phyloP scores from a whole-genome alignment of 2,888 invertebrate species.

The Trichogramma dendrolimi region DNA sequence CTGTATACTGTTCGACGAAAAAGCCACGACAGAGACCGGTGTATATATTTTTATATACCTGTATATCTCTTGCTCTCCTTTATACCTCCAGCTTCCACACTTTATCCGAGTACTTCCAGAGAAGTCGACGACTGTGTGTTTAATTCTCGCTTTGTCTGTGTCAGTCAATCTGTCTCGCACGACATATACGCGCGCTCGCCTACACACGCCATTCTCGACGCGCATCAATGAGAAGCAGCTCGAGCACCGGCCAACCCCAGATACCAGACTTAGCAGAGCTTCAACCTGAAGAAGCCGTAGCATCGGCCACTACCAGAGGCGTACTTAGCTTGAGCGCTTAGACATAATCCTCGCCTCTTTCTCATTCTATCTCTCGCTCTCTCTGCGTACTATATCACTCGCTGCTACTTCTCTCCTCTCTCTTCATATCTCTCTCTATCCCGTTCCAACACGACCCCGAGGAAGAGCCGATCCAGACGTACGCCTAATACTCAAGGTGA shows the following conservation, averaged over 20 bases:
- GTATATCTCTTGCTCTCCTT: constrained; percentile 23
- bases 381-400: constrained; percentile 4
- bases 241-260: background rate
- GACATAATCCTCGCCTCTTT: constrained; percentile 18
- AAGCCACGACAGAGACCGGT: constrained; percentile 15
- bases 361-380: constrained; percentile 20
- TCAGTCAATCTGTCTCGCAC: constrained; percentile 25
- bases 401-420: constrained; percentile 21
- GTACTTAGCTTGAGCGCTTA: constrained; percentile 12
- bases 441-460: background rate
- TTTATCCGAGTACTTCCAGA: constrained; percentile 10
- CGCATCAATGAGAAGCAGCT: background rate
- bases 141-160: background rate
- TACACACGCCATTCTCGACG: constrained; percentile 14
- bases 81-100: constrained; percentile 15
- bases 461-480: background rate
- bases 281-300: background rate
- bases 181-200: constrained; percentile 8
- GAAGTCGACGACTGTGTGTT: constrained; percentile 10
- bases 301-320: background rate
- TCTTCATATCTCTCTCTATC: constrained; percentile 4
- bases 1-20: constrained; percentile 22
- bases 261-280: background rate
- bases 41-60: constrained; percentile 13
- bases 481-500: too few species aligned